A percentile compares a stretch with the other conserved stretches of the same genome.
Evolutionary conservation across 2,888 invertebrate species (phyloP).

Genomic region (Aspidapion aeneum): DNA sequence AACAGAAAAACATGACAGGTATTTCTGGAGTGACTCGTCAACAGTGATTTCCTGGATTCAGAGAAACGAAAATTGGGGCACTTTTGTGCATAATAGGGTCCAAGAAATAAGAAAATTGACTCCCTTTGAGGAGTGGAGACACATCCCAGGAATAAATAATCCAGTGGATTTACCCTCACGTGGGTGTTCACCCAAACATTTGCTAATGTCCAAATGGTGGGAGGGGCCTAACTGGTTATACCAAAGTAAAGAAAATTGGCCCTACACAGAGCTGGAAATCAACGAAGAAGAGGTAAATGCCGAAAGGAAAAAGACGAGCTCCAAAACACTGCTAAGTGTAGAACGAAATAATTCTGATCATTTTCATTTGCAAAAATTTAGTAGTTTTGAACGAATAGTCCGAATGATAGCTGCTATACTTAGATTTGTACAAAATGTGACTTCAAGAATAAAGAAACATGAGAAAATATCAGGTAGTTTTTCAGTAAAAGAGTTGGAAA

Average conservation of each 20-base stretch:
- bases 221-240: neutral
- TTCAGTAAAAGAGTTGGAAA: too few relatives aligned
- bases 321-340: neutral
- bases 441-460: too few relatives aligned
- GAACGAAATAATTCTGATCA: neutral
- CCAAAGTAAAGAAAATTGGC: neutral
- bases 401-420: neutral
- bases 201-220: constrained; percentile 3
- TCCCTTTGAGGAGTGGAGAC: neutral
- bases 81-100: too few relatives aligned
- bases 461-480: too few relatives aligned
- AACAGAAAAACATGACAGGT: too few relatives aligned
- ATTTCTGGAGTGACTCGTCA: too few relatives aligned
- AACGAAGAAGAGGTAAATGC: neutral
- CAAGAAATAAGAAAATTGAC: constrained; percentile 1
- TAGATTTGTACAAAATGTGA: neutral
- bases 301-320: neutral
- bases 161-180: constrained; percentile 3
- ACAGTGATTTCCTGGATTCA: too few relatives aligned
- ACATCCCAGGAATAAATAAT: neutral
- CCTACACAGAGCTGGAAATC: neutral
- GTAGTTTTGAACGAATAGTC: neutral
- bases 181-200: neutral
- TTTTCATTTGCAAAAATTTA: neutral
- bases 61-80: too few relatives aligned